Evolutionary conservation across 2,888 invertebrate species (phyloP).

Genomic region (Aplocera efformata): DNA sequence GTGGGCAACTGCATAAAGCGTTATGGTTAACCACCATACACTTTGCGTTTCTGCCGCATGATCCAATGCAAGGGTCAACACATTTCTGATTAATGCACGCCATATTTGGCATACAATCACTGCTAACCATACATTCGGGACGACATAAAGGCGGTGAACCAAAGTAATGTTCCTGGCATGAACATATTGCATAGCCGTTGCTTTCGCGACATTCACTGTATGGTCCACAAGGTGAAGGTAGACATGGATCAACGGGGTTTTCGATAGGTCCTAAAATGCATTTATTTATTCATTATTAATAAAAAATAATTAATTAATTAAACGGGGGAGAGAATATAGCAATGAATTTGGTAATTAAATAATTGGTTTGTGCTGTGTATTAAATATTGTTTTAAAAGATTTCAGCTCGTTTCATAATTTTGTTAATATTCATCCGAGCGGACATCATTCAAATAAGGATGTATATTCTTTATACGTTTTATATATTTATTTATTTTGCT

Average conservation of each 20-base stretch:
- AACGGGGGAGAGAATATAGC: no score
- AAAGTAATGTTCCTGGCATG: constrained; percentile 88
- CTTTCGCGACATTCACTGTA: constrained; percentile 88
- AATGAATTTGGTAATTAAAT: no score
- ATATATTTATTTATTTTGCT: no score
- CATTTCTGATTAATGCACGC: constrained; percentile 91
- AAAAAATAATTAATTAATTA: no score
- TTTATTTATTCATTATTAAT: no score
- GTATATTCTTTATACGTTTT: no score
- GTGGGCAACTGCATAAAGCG: constrained; percentile 90
- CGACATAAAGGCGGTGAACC: constrained; percentile 89
- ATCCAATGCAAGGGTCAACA: constrained; percentile 89
- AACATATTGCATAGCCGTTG: constrained; percentile 89
- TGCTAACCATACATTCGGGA: constrained; percentile 91
- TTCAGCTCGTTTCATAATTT: background rate
- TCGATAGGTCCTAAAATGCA: constrained; percentile 63
- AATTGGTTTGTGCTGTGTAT: no score
- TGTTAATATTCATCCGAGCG: no score
- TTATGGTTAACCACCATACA: constrained; percentile 93
- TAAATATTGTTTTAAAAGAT: no score
- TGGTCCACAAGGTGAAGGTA: constrained; percentile 88
- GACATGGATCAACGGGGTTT: constrained; percentile 76
- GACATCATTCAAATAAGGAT: no score
- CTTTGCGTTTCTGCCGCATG: constrained; percentile 90
- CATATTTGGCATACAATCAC: constrained; percentile 89